Evolutionary conservation across 2,113 vertebrate species (phyloP).

Genomic region (Orientallactaga bullata): DNA sequence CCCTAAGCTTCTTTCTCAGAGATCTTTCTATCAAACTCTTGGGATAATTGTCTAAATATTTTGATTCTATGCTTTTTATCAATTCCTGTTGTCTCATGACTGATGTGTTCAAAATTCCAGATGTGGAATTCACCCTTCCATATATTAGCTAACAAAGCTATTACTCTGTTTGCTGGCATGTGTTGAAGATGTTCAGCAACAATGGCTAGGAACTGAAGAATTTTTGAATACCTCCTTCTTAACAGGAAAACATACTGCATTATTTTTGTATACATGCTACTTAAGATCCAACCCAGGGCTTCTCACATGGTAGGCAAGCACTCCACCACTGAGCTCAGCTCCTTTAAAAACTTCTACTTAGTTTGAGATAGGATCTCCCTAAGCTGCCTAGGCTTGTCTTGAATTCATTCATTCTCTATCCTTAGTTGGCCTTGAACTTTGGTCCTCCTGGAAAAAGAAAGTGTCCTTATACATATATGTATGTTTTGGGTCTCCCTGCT

Average conservation of each 20-base stretch:
- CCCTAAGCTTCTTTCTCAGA: constrained; percentile 37
- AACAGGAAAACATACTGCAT: constrained; percentile 24
- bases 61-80: constrained; percentile 42
- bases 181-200: constrained; percentile 30
- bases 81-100: constrained; percentile 45
- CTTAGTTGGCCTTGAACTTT: background rate
- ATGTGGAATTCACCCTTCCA: constrained; percentile 56
- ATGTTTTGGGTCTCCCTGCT: background rate
- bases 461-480: background rate
- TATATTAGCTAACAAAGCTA: constrained; percentile 64
- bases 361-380: background rate
- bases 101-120: constrained; percentile 51
- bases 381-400: background rate
- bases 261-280: background rate
- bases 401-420: background rate
- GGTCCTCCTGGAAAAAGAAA: background rate
- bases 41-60: constrained; percentile 62
- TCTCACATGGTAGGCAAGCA: background rate
- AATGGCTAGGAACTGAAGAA: constrained; percentile 9
- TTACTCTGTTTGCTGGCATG: constrained; percentile 51
- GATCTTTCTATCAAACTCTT: constrained; percentile 54
- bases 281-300: background rate
- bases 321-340: background rate
- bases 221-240: constrained; percentile 47
- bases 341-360: background rate